Evolutionary conservation across 2,113 vertebrate species (phyloP).

Genomic region (Arothron firmamentum): DNA sequence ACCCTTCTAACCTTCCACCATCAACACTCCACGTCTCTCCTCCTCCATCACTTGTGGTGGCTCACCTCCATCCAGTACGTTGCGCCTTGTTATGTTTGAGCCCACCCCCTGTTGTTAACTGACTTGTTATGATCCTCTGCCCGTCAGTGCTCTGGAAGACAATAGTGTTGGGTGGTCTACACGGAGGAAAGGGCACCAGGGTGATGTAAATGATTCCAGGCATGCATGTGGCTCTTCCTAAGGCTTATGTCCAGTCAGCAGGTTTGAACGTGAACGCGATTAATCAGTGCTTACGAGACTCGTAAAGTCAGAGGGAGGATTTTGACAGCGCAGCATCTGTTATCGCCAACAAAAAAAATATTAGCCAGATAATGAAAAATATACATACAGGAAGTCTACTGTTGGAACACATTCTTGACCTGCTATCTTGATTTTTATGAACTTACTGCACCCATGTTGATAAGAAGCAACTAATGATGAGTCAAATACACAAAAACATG

Average conservation of each 20-base stretch:
- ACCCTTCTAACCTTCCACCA: slow-evolving; percentile 54
- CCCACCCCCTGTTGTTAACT: slow-evolving; percentile 20
- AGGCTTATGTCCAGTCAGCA: slow-evolving; percentile 8
- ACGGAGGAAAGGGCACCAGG: not conserved
- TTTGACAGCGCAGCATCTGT: not conserved
- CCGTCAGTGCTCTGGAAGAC: slow-evolving; percentile 26
- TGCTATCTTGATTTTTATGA: slow-evolving; percentile 2
- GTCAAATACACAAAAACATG: not conserved
- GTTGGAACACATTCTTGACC: not conserved
- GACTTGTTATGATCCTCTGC: slow-evolving; percentile 44
- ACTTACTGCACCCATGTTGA: slow-evolving; percentile 12
- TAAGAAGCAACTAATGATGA: slow-evolving; percentile 40
- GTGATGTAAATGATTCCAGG: slow-evolving; percentile 5
- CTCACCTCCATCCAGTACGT: not conserved
- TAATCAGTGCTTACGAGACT: not conserved
- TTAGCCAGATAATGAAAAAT: no score
- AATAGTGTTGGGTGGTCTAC: slow-evolving; percentile 23
- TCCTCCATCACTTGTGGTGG: not conserved
- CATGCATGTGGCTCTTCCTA: not conserved
- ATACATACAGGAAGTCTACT: not conserved
- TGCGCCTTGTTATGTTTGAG: slow-evolving; percentile 17
- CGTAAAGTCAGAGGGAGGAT: not conserved
- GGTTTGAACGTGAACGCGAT: slow-evolving; percentile 2
- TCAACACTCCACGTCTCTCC: slow-evolving; percentile 46
- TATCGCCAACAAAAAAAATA: no score